A percentile compares a stretch with the other conserved stretches of the same genome.
Conservation (phyloP, 2,797 vertebrate genomes). For the Liparis tanakae region DNA sequence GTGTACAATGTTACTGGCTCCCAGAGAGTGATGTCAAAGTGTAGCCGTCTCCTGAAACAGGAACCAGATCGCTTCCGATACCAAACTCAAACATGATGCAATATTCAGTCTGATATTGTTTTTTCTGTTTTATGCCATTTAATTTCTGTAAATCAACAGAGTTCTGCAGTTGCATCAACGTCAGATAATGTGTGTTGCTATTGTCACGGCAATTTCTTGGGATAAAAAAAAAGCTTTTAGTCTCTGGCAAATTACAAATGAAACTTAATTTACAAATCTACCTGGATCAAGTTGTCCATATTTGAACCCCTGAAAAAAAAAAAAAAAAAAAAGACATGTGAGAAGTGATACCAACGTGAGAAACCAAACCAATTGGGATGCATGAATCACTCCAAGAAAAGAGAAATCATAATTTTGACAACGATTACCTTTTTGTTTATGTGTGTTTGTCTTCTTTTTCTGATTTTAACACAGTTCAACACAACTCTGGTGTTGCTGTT, state of each 20-base stretch:
- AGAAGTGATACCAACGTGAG: no score
- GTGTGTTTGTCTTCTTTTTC: background rate
- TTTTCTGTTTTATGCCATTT: background rate
- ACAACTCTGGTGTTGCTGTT: background rate
- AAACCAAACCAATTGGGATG: no score
- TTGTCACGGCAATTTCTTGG: background rate
- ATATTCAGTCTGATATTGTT: background rate
- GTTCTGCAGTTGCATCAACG: background rate
- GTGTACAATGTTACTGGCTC: slow-evolving; percentile 5
- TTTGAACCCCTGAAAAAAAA: no score
- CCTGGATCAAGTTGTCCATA: no score
- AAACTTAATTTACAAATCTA: no score
- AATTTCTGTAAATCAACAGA: background rate
- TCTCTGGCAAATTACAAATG: background rate
- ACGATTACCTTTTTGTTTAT: no score
- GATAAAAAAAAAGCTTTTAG: background rate
- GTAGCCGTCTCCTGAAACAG: slow-evolving; percentile 23
- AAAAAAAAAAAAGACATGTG: no score
- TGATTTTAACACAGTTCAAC: background rate
- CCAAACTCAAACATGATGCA: background rate
- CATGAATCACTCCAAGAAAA: no score
- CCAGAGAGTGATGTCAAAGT: slow-evolving; percentile 32
- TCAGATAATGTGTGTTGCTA: background rate
- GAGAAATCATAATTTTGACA: background rate
- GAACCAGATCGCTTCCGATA: background rate